These are phyloP conservation scores for Euura lappo DNA, from an alignment of 1,140 invertebrate genomes.

Conservation along the genomic window DNA sequence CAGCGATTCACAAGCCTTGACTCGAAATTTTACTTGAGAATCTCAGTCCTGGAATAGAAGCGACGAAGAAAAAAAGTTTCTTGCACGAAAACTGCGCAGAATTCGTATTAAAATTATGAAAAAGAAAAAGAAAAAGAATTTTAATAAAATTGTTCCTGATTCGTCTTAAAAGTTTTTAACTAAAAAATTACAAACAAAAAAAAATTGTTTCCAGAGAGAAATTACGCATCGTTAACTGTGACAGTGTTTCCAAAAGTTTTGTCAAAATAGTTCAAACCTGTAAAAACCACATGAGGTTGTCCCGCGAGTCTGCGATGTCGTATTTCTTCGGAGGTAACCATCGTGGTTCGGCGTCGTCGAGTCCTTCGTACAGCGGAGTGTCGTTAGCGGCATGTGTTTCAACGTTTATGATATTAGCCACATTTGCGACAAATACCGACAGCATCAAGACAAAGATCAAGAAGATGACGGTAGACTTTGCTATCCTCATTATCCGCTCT, in stretches of 20 bases:
- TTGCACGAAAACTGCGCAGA: too few relatives aligned
- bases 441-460: constrained; percentile 61
- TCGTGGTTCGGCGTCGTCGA: constrained; percentile 18
- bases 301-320: constrained; percentile 60
- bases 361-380: constrained; percentile 14
- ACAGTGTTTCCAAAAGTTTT: constrained; percentile 11
- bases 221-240: too few relatives aligned
- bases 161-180: background rate
- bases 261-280: constrained; percentile 64
- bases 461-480: constrained; percentile 56
- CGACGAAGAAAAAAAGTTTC: too few relatives aligned
- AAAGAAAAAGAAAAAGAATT: too few relatives aligned
- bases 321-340: constrained; percentile 49
- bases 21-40: too few relatives aligned
- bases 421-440: constrained; percentile 63
- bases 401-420: constrained; percentile 63
- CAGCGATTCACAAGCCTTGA: too few relatives aligned
- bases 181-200: background rate
- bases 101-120: too few relatives aligned
- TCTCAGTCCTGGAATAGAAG: too few relatives aligned
- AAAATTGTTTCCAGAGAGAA: background rate
- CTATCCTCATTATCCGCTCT: constrained; percentile 56
- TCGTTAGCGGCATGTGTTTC: constrained; percentile 43
- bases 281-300: constrained; percentile 78
- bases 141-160: too few relatives aligned